Evolutionary conservation across 53 echinoderm and acorn worm genomes (phyloP).

Genomic region (Echinarachnius parma): DNA sequence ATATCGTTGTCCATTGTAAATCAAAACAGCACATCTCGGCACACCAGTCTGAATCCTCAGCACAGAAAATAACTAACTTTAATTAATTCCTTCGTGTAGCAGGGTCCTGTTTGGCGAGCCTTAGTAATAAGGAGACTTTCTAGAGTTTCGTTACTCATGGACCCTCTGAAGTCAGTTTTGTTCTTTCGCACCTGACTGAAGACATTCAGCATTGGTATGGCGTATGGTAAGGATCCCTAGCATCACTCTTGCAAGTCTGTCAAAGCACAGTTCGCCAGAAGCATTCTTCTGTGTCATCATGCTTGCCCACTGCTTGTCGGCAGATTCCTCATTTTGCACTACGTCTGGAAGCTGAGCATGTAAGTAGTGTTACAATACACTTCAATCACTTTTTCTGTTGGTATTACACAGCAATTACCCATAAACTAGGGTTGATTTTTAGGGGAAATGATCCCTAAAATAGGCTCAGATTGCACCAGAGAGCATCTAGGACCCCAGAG

Average conservation of each 20-base stretch:
- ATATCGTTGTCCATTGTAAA: neutral
- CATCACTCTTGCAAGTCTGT: constrained; percentile 38
- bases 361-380: neutral
- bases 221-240: constrained; percentile 40
- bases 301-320: constrained; percentile 15
- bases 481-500: too few species aligned
- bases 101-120: neutral
- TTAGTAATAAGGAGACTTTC: constrained; percentile 31
- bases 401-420: too few species aligned
- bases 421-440: too few species aligned
- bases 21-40: neutral
- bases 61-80: neutral
- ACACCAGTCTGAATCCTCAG: neutral
- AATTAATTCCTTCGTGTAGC: constrained; percentile 15
- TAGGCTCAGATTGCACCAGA: too few species aligned
- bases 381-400: too few species aligned
- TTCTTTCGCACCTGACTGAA: constrained; percentile 55
- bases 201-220: constrained; percentile 46
- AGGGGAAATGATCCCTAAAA: too few species aligned
- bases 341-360: constrained; percentile 3
- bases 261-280: constrained; percentile 6
- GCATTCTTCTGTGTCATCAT: constrained; percentile 14
- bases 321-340: neutral
- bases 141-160: constrained; percentile 49
- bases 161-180: constrained; percentile 53